Evolutionary conservation across 2,113 vertebrate genomes (phyloP).

Genomic region (Bufo gargarizans): DNA sequence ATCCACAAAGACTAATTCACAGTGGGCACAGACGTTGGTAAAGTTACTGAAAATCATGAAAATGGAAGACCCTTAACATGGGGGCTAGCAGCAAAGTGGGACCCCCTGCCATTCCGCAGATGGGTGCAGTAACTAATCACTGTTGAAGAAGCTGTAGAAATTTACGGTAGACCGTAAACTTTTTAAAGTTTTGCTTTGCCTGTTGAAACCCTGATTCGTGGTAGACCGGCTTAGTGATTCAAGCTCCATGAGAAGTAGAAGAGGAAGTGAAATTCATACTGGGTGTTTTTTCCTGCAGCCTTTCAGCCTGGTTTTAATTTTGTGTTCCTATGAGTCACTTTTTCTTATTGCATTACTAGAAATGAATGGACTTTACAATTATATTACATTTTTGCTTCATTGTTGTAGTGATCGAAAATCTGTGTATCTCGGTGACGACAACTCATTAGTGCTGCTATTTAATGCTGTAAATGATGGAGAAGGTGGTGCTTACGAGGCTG

Average conservation of each 20-base stretch:
- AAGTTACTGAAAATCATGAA: too few relatives aligned
- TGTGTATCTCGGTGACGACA: conserved; percentile 86
- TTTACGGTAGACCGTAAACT: not conserved
- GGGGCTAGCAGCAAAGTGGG: too few relatives aligned
- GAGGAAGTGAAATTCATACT: not conserved
- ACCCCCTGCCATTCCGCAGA: too few relatives aligned
- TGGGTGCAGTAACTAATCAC: too few relatives aligned
- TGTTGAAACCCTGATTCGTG: not conserved
- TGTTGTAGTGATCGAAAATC: conserved; percentile 77
- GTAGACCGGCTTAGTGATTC: too few relatives aligned
- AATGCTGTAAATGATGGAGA: conserved; percentile 85
- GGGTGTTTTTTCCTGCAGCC: not conserved
- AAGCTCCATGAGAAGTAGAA: not conserved
- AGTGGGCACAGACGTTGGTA: too few relatives aligned
- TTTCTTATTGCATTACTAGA: not conserved
- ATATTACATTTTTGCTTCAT: not conserved
- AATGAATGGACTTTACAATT: not conserved
- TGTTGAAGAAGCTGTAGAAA: too few relatives aligned
- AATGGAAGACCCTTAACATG: too few relatives aligned
- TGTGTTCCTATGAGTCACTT: conserved; percentile 1
- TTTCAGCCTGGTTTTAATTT: not conserved
- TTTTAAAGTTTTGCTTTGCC: not conserved
- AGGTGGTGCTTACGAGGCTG: conserved; percentile 89
- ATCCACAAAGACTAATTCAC: too few relatives aligned
- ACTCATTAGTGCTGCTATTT: conserved; percentile 83